Evolutionary conservation across 2,888 invertebrate genomes (phyloP), one percentile per base, ranked within the genome.

Genomic region (Drosophila vallismaia): DNA sequence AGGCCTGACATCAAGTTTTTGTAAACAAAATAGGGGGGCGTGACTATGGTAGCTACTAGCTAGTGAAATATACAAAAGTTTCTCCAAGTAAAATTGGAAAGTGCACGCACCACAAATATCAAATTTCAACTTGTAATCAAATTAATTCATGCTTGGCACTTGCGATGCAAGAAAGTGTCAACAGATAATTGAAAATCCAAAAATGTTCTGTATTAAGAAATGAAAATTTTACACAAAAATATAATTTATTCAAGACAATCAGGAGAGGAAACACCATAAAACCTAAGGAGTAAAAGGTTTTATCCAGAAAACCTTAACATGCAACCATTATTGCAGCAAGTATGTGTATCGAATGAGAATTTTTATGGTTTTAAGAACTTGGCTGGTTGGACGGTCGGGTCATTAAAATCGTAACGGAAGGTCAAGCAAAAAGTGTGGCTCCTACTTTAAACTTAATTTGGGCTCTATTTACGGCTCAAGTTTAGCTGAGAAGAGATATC

Each of bases 381-480:
- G 19, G 19, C 78, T 67, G 72, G 67, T 74, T 81, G 82, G 82
- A 0, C 14, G 14, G 14, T 76, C 85, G 76, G 73, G 60, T 76
- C 82, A 79, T 87, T 87, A 87, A 82, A 74, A 58, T 40, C 56
- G 48, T 45, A 33, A 62, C 12, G 40, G 26, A 19, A 48, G 59
- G 48, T 55, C 48, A 33, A 33, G 14, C 28, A 19, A 36, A 36
- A 36, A 36, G 10, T 29, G n/a, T n/a, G 29, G 44, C n/a, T 26
- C 33, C 76, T 73, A 81, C 82, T 82, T 82, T 82, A 87, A 82
- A 87, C 78, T 66, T 79, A 83, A 87, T 82, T 82, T 87, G 87
- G 83, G 77, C 70, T 79, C 85, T 79, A 83, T 87, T 85, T 85
- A 87, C 82, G 75, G 87, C 72, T 48, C 33, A 68, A 75, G 67